Evolutionary conservation across 2,888 invertebrate genomes (phyloP).

Genomic region (Eledone cirrhosa): DNA sequence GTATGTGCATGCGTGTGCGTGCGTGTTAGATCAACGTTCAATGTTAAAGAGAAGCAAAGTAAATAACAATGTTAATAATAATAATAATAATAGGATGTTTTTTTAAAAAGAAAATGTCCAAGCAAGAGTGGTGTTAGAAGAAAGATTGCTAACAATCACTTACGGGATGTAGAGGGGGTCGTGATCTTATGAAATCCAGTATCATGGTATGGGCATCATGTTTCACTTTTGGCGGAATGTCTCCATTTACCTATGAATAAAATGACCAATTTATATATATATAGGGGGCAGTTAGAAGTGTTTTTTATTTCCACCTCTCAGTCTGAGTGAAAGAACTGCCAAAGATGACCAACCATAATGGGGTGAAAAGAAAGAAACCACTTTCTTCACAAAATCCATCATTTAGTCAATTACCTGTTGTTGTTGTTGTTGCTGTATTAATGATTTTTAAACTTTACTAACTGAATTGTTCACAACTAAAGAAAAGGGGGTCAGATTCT

Average conservation of each 20-base stretch:
- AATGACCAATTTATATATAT: slow-evolving; percentile 19
- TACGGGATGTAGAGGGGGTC: slow-evolving; percentile 90
- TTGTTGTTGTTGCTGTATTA: too few species aligned
- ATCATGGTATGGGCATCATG: slow-evolving; percentile 96
- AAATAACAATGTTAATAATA: too few species aligned
- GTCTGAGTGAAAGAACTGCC: background rate
- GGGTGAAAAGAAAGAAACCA: background rate
- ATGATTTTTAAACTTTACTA: too few species aligned
- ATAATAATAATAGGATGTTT: too few species aligned
- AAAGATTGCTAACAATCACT: slow-evolving; percentile 34
- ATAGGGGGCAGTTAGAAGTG: background rate
- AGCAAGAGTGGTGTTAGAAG: too few species aligned
- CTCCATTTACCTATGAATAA: slow-evolving; percentile 75
- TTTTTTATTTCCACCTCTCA: background rate
- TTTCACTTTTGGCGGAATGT: slow-evolving; percentile 80
- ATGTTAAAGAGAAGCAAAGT: too few species aligned
- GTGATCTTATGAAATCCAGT: slow-evolving; percentile 93
- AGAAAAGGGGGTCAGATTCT: too few species aligned
- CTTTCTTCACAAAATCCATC: slow-evolving; percentile 12
- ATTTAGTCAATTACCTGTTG: background rate
- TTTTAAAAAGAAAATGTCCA: too few species aligned
- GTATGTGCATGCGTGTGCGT: too few species aligned
- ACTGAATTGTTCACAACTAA: too few species aligned
- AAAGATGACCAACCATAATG: background rate
- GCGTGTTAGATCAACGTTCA: too few species aligned